Evolutionary conservation across 2,797 vertebrate genomes (phyloP).

Genomic region (Melanotaenia maccullochi): DNA sequence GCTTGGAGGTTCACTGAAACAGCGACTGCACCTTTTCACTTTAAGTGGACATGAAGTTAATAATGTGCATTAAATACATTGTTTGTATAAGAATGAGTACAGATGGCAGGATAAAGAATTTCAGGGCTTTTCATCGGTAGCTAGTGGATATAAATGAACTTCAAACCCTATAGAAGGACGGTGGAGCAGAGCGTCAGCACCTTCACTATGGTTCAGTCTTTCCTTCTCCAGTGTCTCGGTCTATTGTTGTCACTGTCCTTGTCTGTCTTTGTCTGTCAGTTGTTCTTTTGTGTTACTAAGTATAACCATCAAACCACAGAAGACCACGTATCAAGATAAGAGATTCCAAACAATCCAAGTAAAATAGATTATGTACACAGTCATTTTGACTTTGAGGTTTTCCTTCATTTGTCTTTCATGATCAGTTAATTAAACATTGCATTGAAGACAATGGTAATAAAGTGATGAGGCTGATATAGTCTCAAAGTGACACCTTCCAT

Average conservation of each 20-base stretch:
- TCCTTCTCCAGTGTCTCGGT: conserved; percentile 55
- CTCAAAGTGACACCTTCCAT: background rate
- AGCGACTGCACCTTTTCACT: background rate
- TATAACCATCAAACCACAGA: conserved; percentile 13
- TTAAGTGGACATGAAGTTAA: background rate
- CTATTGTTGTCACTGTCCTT: conserved; percentile 64
- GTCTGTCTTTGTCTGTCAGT: conserved; percentile 55
- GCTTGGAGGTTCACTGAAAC: background rate
- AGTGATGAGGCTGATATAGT: background rate
- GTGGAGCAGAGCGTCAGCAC: conserved; percentile 50
- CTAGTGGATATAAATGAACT: conserved; percentile 66
- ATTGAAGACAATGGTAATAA: background rate
- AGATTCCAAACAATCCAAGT: conserved; percentile 10
- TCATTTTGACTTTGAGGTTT: conserved; percentile 2
- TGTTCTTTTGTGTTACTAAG: conserved; percentile 14
- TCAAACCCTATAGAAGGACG: conserved; percentile 57
- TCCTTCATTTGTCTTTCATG: background rate
- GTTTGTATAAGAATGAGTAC: background rate
- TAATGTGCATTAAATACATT: background rate
- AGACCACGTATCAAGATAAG: conserved; percentile 11
- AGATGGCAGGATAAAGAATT: conserved; percentile 46
- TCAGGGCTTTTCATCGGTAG: conserved; percentile 53
- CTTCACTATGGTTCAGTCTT: conserved; percentile 43
- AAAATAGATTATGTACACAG: conserved; percentile 13
- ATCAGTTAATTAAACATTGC: background rate